These are phyloP conservation scores for Barbus barbus DNA, from an alignment of 2,113 vertebrate genomes.

Conservation along the genomic window DNA sequence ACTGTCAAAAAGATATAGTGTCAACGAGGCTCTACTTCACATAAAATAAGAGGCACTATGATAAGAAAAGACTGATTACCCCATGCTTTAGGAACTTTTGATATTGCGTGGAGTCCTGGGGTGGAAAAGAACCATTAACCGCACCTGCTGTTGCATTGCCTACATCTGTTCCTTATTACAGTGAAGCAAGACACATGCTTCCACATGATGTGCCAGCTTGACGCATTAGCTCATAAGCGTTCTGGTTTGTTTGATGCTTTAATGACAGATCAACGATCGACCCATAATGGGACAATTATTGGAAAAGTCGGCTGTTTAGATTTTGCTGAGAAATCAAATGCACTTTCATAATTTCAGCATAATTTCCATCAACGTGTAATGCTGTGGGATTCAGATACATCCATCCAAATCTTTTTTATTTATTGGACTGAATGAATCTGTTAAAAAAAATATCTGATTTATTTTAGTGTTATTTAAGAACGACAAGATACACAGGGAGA, in stretches of 20 bases:
- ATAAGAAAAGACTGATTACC: constrained; percentile 26
- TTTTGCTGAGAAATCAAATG: neutral
- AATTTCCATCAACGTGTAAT: neutral
- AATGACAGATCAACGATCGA: constrained; percentile 1
- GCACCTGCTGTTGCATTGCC: constrained; percentile 29
- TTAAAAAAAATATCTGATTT: neutral
- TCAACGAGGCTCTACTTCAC: constrained; percentile 10
- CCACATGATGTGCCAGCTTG: constrained; percentile 25
- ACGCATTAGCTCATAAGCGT: neutral
- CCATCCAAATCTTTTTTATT: neutral
- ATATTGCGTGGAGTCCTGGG: constrained; percentile 7
- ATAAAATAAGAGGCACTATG: constrained; percentile 6
- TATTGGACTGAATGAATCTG: neutral
- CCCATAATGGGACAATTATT: neutral
- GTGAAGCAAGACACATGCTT: constrained; percentile 3
- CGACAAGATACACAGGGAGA: too few species aligned
- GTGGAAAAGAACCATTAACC: constrained; percentile 24
- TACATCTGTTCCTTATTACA: constrained; percentile 31
- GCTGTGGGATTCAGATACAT: neutral
- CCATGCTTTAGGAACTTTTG: constrained; percentile 6
- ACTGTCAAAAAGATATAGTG: constrained; percentile 22
- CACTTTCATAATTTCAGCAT: neutral
- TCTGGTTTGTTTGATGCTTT: neutral
- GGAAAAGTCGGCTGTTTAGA: neutral
- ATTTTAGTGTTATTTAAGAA: too few species aligned